A percentile compares a stretch with the other conserved stretches of the same genome.
phyloP scores from a whole-genome alignment of 2,797 vertebrate species.

The Toxotes lorentzi region DNA sequence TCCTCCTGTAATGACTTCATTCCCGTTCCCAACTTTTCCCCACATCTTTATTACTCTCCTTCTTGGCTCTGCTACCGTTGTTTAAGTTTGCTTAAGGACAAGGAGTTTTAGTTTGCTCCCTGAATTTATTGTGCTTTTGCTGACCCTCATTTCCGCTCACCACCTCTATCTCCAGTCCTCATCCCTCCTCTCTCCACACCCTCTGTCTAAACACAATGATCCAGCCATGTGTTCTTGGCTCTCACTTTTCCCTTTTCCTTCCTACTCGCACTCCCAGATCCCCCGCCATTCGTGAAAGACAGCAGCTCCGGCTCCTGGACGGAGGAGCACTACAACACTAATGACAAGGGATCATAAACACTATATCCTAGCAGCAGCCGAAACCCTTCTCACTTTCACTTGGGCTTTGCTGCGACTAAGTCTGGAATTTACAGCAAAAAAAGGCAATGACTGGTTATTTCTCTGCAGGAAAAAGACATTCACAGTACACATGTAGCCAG shows the following conservation, averaged over 20 bases:
- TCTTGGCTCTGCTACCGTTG: constrained; percentile 11
- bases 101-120: constrained; percentile 38
- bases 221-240: constrained; percentile 40
- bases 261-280: constrained; percentile 21
- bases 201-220: constrained; percentile 52
- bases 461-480: constrained; percentile 2
- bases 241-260: constrained; percentile 3
- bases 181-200: constrained; percentile 41
- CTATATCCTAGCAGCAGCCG: constrained; percentile 13
- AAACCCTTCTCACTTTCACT: constrained; percentile 27
- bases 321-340: constrained; percentile 7
- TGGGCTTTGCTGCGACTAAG: not conserved
- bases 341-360: constrained; percentile 37
- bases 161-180: constrained; percentile 12
- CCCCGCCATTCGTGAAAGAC: not conserved
- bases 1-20: not conserved
- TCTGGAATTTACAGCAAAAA: constrained; percentile 9
- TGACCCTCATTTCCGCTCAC: constrained; percentile 62
- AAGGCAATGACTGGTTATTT: not conserved
- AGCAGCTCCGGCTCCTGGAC: constrained; percentile 12
- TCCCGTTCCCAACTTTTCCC: not conserved
- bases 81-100: constrained; percentile 56
- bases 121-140: constrained; percentile 52
- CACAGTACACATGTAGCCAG: not conserved
- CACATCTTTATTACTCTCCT: not conserved